Percentiles rank a stretch among this genome's conserved stretches.
Evolutionary conservation across 2,797 vertebrate genomes (phyloP).

Genomic region (Gallirallus australis): DNA sequence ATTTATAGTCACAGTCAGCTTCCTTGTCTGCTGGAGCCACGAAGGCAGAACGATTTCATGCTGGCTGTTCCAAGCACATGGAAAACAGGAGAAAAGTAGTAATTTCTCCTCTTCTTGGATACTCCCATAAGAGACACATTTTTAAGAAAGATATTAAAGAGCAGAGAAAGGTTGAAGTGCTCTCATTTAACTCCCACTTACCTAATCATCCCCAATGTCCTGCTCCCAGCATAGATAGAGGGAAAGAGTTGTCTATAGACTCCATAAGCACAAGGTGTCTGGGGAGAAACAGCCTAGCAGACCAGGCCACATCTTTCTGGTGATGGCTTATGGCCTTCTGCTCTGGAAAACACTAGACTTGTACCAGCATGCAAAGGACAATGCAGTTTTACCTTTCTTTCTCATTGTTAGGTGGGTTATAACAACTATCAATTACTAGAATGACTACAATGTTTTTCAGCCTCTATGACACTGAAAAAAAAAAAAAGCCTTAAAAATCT

Average conservation of each 20-base stretch:
- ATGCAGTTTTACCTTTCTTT: not conserved
- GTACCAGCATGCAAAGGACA: not conserved
- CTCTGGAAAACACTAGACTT: not conserved
- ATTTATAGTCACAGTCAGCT: not conserved
- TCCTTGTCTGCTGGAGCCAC: not conserved
- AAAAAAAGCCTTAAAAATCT: not conserved
- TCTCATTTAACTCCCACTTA: not conserved
- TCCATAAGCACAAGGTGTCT: not conserved
- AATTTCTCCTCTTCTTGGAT: not conserved
- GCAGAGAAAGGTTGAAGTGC: not conserved
- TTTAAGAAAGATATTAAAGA: not conserved
- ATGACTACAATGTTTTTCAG: not conserved
- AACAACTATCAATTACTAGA: not conserved
- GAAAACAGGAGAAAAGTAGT: not conserved
- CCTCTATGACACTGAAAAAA: not conserved
- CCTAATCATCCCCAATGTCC: not conserved
- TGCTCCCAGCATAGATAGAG: not conserved
- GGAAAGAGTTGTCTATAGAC: fast-evolving
- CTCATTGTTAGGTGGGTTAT: not conserved
- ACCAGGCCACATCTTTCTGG: not conserved
- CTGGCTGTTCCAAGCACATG: not conserved
- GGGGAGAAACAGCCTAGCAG: not conserved
- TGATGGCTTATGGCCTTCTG: fast-evolving
- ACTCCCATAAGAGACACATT: not conserved
- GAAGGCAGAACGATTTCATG: not conserved